Evolutionary conservation across 2,797 vertebrate species (phyloP).

Genomic region (Hypotaenidia philippensis): DNA sequence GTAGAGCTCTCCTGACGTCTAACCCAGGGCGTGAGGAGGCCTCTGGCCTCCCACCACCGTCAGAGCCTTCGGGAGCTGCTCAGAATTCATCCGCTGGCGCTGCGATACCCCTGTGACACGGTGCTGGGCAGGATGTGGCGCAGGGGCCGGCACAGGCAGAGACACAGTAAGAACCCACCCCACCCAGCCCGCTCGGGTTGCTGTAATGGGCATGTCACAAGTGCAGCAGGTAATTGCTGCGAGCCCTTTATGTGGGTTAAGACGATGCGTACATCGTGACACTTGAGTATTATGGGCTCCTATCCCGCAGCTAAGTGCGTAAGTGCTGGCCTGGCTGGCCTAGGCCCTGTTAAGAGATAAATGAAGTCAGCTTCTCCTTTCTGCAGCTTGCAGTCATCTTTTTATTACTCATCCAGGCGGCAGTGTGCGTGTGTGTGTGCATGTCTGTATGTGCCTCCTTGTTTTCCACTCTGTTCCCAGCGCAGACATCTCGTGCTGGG

Average conservation of each 20-base stretch:
- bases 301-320: conserved; percentile 32
- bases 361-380: conserved; percentile 50
- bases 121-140: rapidly evolving
- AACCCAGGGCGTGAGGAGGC: not conserved
- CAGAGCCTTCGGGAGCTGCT: not conserved
- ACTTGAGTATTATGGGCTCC: conserved; percentile 26
- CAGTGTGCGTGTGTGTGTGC: not conserved
- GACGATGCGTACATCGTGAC: not conserved
- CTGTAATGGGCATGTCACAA: not conserved
- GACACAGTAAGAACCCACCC: not conserved
- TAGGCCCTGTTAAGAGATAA: conserved; percentile 8
- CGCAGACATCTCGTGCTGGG: not conserved
- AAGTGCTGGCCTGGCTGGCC: conserved; percentile 20
- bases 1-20: not conserved
- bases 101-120: rapidly evolving
- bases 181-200: not conserved
- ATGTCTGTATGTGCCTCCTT: not conserved
- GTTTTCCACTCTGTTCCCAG: not conserved
- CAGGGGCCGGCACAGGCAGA: not conserved
- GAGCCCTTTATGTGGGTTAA: conserved; percentile 11
- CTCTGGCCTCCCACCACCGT: not conserved
- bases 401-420: not conserved
- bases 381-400: conserved; percentile 60
- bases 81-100: rapidly evolving
- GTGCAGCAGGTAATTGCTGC: conserved; percentile 10